Evolutionary conservation across 2,888 invertebrate genomes (phyloP).

Genomic region (Eumerus sabulonum): DNA sequence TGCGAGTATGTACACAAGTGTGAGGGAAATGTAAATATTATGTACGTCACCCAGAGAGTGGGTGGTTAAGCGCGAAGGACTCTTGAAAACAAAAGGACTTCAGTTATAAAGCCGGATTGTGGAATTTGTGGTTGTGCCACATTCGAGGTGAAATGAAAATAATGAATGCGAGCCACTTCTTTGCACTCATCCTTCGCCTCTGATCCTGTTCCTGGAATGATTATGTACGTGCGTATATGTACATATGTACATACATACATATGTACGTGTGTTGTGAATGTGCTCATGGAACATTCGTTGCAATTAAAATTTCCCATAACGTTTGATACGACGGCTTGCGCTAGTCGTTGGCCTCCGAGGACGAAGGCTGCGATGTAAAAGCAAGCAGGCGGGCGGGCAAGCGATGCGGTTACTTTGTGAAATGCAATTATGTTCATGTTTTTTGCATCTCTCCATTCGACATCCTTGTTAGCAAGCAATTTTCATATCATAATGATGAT

Average conservation of each 20-base stretch:
- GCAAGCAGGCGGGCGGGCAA: not conserved
- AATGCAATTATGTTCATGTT: conserved; percentile 56
- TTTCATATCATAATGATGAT: conserved; percentile 61
- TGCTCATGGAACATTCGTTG: conserved; percentile 10
- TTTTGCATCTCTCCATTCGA: conserved; percentile 5
- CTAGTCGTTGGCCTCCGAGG: too few relatives aligned
- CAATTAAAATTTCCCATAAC: conserved; percentile 59
- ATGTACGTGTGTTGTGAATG: not conserved
- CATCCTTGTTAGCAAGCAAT: conserved; percentile 49
- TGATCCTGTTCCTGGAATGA: too few relatives aligned
- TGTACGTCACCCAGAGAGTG: not conserved
- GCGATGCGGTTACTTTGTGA: conserved; percentile 50
- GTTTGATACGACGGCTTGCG: conserved; percentile 37
- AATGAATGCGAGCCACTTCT: conserved; percentile 56
- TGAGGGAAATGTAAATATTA: not conserved
- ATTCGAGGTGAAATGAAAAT: conserved; percentile 56
- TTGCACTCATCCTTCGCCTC: conserved; percentile 46
- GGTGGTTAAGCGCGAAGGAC: conserved; percentile 1
- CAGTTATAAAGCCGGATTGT: conserved; percentile 41
- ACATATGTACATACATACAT: too few relatives aligned
- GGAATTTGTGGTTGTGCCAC: conserved; percentile 38
- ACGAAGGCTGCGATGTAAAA: too few relatives aligned
- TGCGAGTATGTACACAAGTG: too few relatives aligned
- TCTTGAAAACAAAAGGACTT: conserved; percentile 46
- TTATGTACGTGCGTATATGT: too few relatives aligned